These are phyloP conservation scores for Escarpia spicata DNA, from an alignment of 2,888 invertebrate species.

Conservation along the genomic window DNA sequence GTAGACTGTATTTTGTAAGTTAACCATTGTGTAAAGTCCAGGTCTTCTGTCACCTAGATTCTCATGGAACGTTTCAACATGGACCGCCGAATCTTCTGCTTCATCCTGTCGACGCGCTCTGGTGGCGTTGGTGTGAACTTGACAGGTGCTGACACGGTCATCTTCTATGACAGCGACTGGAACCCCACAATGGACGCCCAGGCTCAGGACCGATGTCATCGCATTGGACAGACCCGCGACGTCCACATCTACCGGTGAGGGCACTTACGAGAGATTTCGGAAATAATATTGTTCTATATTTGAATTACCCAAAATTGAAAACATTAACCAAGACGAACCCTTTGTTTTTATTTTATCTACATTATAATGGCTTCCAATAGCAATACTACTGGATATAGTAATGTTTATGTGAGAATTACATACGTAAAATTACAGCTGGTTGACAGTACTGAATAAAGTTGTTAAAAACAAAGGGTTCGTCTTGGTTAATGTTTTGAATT, in stretches of 20 bases:
- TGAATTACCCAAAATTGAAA: too few relatives aligned
- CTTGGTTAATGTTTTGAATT: too few relatives aligned
- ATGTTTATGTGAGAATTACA: too few relatives aligned
- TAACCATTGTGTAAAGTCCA: neutral
- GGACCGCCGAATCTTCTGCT: slow-evolving; percentile 93
- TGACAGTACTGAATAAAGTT: too few relatives aligned
- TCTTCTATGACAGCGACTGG: slow-evolving; percentile 99
- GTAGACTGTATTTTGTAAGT: neutral
- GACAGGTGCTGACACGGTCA: slow-evolving; percentile 98
- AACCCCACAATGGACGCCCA: slow-evolving; percentile 99
- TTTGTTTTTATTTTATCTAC: too few relatives aligned
- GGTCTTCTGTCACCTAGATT: slow-evolving; percentile 68
- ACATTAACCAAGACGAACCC: too few relatives aligned
- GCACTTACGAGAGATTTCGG: neutral
- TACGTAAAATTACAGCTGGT: too few relatives aligned
- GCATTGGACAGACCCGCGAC: slow-evolving; percentile 98
- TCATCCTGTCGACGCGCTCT: slow-evolving; percentile 96
- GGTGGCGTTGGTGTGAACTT: slow-evolving; percentile 98
- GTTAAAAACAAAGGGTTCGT: too few relatives aligned
- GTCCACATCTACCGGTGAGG: slow-evolving; percentile 90
- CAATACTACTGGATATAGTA: too few relatives aligned
- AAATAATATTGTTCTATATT: too few relatives aligned
- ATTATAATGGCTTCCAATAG: too few relatives aligned
- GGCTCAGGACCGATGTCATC: slow-evolving; percentile 81
- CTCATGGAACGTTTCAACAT: slow-evolving; percentile 98